These are phyloP conservation scores for Pherbina coryleti DNA, from an alignment of 2,888 invertebrate genomes.

Conservation along the genomic window DNA sequence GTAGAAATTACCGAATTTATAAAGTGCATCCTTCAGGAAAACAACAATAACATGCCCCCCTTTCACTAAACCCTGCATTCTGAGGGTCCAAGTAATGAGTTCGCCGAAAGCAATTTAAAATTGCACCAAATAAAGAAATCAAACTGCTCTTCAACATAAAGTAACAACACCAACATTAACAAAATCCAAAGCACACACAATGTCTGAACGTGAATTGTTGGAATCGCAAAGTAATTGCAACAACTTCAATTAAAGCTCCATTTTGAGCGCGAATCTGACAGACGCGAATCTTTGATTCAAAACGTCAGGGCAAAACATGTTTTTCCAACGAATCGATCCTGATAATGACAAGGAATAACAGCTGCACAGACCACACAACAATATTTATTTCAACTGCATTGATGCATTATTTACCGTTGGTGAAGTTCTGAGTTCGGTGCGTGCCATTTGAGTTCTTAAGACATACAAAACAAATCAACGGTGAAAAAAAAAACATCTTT, in stretches of 20 bases:
- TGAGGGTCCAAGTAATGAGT: constrained; percentile 34
- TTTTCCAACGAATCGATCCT: background rate
- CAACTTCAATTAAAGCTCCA: constrained; percentile 2
- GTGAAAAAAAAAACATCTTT: too few relatives aligned
- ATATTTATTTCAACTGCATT: background rate
- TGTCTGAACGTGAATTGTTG: background rate
- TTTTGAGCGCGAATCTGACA: background rate
- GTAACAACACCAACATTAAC: background rate
- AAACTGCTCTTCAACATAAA: background rate
- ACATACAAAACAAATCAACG: too few relatives aligned
- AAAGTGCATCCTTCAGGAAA: background rate
- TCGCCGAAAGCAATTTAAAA: constrained; percentile 40
- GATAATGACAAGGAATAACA: background rate
- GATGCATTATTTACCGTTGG: too few relatives aligned
- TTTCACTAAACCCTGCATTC: background rate
- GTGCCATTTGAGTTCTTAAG: too few relatives aligned
- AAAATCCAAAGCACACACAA: too few relatives aligned
- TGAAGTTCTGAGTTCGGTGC: too few relatives aligned
- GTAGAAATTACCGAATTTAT: background rate
- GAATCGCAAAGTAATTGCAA: constrained; percentile 11
- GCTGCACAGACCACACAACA: background rate
- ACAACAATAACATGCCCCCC: background rate
- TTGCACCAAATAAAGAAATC: constrained; percentile 44
- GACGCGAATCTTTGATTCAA: background rate
- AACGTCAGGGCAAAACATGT: background rate